Base-by-base conservation (phyloP, 2,888 invertebrate species). In the Mallateleia sp. region DNA sequence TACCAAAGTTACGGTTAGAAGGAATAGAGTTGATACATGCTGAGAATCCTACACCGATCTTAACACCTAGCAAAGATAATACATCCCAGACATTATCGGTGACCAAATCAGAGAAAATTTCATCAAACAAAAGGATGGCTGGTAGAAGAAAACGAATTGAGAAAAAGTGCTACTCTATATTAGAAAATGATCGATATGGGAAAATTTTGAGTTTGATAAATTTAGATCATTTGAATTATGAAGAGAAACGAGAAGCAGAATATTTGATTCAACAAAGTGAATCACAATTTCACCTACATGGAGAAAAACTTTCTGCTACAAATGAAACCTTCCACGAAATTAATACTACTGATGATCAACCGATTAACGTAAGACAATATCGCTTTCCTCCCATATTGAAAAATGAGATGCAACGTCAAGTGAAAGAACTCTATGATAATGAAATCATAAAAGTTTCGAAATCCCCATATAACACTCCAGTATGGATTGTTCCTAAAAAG, bases 401-500 rank as follows among this genome's bases (percentile, higher is more conserved):
- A 18, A 47, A 66, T 5, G 66, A 66, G 47, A 7, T 66, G 11
- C 15, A 45, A n/a, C 22, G n/a, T 4, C 64, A 64, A 45, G 45
- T 45, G 2, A 7, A 45, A 25, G 42, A 42, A n/a, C 25, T 64
- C 1, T 25, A 15, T 14, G 64, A 64, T 3, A 25, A 42, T 11
- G 45, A 25, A n/a, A 64, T 64, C 25, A 72, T 45, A 9, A 42
- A 24, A 45, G 45, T 42, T 11, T 72, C 69, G 0, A 56, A 52
- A 8, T 54, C 54, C 11, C 67, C 67, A n/a, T 67, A 67, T 28
- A 69, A 67, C 11, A 42, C 42, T 25, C 28, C 67, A 5, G 38
- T 60, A 14, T 60, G 60, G 60, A 60, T 60, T n/a, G 60, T 60
- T 3, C 60, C 67, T 1, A 67, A 67, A n/a, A 67, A 67, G 9